Evolutionary conservation across 2,888 invertebrate species (phyloP).

Genomic region (Helicoverpa assulta): DNA sequence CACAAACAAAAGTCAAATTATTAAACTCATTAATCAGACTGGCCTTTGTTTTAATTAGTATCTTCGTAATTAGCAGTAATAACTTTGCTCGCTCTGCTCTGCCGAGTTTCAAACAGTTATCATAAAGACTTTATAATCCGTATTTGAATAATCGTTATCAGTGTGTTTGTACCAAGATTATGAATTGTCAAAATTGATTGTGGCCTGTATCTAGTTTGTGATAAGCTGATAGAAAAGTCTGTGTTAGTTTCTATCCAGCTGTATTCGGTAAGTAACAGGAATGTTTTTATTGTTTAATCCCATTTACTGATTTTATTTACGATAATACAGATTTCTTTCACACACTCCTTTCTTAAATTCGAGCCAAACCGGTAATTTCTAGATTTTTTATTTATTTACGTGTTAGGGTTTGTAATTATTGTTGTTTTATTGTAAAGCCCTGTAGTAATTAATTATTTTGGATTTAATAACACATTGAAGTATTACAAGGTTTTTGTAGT

Average conservation of each 20-base stretch:
- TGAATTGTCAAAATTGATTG: conserved; percentile 58
- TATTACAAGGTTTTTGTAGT: background rate
- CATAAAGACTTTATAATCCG: conserved; percentile 42
- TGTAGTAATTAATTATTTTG: background rate
- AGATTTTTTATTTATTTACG: background rate
- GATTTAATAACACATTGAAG: background rate
- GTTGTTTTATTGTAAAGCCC: too few relatives aligned
- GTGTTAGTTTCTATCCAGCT: conserved; percentile 27
- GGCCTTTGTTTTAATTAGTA: conserved; percentile 32
- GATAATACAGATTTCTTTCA: background rate
- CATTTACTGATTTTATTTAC: background rate
- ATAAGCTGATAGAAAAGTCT: conserved; percentile 33
- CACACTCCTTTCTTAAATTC: too few relatives aligned
- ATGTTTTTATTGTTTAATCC: background rate
- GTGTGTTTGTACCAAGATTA: conserved; percentile 48
- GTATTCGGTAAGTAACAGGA: conserved; percentile 48
- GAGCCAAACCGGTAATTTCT: conserved; percentile 9
- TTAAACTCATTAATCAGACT: conserved; percentile 1
- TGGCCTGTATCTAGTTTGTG: conserved; percentile 22
- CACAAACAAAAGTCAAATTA: background rate
- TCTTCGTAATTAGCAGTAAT: conserved; percentile 14
- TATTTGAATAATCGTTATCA: conserved; percentile 58
- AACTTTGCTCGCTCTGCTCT: conserved; percentile 8
- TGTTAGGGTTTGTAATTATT: background rate
- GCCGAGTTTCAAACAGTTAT: conserved; percentile 19